phyloP scores from a whole-genome alignment of 2,797 vertebrate genomes.

The Bradypus variegatus region DNA sequence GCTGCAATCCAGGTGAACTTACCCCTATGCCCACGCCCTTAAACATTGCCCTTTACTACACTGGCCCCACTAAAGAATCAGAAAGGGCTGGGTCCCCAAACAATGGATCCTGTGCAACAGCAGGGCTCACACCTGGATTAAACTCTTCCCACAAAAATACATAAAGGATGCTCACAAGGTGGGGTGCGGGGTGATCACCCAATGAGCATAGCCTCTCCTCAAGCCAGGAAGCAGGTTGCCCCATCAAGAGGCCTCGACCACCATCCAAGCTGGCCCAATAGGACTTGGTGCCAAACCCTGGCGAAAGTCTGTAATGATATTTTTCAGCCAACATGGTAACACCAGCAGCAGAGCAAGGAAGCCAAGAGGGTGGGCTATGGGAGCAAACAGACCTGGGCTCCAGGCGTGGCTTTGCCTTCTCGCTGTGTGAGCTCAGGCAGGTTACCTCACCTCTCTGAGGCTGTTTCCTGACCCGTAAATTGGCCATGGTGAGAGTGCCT shows the following conservation, averaged over 20 bases:
- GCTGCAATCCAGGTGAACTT: neutral
- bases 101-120: neutral
- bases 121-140: neutral
- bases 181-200: too few relatives aligned
- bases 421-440: neutral
- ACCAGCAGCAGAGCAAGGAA: accelerated
- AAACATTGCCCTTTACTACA: neutral
- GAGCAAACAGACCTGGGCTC: neutral
- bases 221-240: neutral
- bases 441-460: slow-evolving; percentile 15
- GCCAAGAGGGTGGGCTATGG: neutral
- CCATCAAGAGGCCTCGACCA: neutral
- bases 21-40: neutral
- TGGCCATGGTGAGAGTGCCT: neutral
- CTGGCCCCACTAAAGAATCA: neutral
- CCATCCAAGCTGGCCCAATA: neutral
- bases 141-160: neutral
- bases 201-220: neutral
- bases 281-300: too few relatives aligned
- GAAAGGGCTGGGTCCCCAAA: neutral
- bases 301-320: too few relatives aligned
- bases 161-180: neutral
- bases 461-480: neutral
- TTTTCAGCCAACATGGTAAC: accelerated
- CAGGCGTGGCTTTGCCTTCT: neutral